Percentiles rank a stretch among this genome's conserved stretches.
Evolutionary conservation across 1,140 invertebrate genomes (phyloP).

Genomic region (Listronotus oregonensis): DNA sequence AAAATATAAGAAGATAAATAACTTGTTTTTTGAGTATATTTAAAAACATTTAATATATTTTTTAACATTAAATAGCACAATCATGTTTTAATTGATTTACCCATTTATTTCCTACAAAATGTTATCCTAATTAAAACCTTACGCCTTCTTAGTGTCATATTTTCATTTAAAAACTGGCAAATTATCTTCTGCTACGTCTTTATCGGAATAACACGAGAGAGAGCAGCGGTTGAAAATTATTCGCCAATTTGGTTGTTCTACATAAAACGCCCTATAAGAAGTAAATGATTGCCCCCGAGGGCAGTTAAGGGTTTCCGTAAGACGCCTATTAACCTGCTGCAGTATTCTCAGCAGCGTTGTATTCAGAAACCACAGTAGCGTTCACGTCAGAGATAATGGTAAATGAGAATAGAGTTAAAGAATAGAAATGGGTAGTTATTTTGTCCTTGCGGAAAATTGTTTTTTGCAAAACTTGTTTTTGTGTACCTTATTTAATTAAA

Average conservation of each 20-base stretch:
- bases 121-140: too few species aligned
- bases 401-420: too few species aligned
- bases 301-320: conserved; percentile 34
- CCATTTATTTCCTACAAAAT: too few species aligned
- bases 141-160: conserved; percentile 6
- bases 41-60: too few species aligned
- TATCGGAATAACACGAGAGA: conserved; percentile 29
- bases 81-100: too few species aligned
- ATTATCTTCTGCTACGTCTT: conserved; percentile 25
- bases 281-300: conserved; percentile 31
- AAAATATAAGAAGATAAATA: too few species aligned
- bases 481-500: too few species aligned
- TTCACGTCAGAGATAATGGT: background rate
- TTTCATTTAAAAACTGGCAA: conserved; percentile 22
- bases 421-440: too few species aligned
- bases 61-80: too few species aligned
- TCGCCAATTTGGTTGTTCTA: conserved; percentile 35
- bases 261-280: conserved; percentile 33
- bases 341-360: conserved; percentile 19
- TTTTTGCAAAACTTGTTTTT: too few species aligned
- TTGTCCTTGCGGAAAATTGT: too few species aligned
- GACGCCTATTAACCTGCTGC: conserved; percentile 31
- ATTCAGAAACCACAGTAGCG: conserved; percentile 12
- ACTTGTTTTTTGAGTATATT: too few species aligned
- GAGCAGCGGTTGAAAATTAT: conserved; percentile 28